phyloP scores from a whole-genome alignment of 2,888 invertebrate genomes.

The Gibbula magus region DNA sequence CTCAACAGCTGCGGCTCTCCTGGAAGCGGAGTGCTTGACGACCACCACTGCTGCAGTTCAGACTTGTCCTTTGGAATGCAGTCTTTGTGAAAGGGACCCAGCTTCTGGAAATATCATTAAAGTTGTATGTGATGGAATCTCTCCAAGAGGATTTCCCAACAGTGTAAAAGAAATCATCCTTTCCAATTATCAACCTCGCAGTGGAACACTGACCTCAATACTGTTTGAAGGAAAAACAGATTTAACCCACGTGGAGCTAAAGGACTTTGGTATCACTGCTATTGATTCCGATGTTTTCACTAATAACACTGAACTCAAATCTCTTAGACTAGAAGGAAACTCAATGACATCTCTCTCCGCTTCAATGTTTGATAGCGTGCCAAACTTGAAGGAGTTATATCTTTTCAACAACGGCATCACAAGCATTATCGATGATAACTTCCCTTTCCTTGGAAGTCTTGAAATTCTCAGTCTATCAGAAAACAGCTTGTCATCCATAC shows the following conservation, averaged over 20 bases:
- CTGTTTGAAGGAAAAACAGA: neutral
- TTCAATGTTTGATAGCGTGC: slow-evolving; percentile 42
- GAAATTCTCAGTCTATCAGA: slow-evolving; percentile 45
- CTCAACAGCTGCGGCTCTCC: neutral
- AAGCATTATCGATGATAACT: neutral
- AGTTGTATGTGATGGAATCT: neutral
- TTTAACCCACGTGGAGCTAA: neutral
- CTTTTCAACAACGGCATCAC: slow-evolving; percentile 23
- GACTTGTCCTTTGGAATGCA: slow-evolving; percentile 23
- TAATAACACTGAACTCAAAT: slow-evolving; percentile 32
- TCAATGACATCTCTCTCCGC: slow-evolving; percentile 42
- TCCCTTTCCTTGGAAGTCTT: slow-evolving; percentile 27
- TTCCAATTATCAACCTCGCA: neutral
- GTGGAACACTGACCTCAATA: neutral
- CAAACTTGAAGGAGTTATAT: slow-evolving; percentile 25
- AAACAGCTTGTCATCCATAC: slow-evolving; percentile 43
- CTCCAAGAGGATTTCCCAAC: neutral
- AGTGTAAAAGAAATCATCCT: neutral
- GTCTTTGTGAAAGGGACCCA: neutral
- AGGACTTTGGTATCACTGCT: neutral
- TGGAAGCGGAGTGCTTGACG: slow-evolving; percentile 1
- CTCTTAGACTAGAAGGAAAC: slow-evolving; percentile 45
- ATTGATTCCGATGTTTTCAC: neutral
- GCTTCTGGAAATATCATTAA: neutral
- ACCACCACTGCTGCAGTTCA: neutral